Percentiles rank a stretch among this genome's conserved stretches.
Evolutionary conservation across 2,113 vertebrate genomes (phyloP).

Genomic region (Pelodiscus sinensis): DNA sequence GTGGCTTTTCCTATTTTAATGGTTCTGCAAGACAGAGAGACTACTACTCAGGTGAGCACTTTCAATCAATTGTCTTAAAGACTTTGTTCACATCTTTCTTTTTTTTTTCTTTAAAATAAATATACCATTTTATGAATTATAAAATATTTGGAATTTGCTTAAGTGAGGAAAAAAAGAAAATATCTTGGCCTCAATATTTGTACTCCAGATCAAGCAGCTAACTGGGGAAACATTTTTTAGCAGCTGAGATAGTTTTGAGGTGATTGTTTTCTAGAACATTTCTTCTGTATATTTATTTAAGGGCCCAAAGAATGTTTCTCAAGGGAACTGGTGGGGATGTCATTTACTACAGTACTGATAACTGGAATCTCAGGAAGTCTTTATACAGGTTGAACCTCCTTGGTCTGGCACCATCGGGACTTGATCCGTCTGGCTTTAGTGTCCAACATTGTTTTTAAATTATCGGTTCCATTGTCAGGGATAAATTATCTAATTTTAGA

Average conservation of each 20-base stretch:
- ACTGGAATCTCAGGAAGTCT: not conserved
- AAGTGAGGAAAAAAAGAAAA: not conserved
- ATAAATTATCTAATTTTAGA: too few species aligned
- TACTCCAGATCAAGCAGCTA: not conserved
- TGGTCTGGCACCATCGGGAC: too few species aligned
- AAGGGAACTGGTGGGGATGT: not conserved
- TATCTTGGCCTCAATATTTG: not conserved
- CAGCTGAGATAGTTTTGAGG: not conserved
- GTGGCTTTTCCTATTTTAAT: slow-evolving; percentile 57
- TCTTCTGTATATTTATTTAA: not conserved
- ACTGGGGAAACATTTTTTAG: not conserved
- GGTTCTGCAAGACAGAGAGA: slow-evolving; percentile 19
- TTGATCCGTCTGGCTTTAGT: too few species aligned
- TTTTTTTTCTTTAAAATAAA: not conserved
- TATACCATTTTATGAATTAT: not conserved
- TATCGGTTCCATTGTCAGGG: too few species aligned
- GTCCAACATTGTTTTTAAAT: too few species aligned
- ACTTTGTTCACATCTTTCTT: not conserved
- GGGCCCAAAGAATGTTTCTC: not conserved
- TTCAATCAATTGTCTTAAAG: not conserved
- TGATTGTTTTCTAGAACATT: not conserved
- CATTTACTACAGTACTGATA: not conserved
- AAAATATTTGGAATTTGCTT: not conserved
- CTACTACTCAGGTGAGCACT: slow-evolving; percentile 76
- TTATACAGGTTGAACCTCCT: not conserved